These are phyloP conservation scores for Orius insidiosus DNA, from an alignment of 1,140 invertebrate genomes.

Conservation along the genomic window DNA sequence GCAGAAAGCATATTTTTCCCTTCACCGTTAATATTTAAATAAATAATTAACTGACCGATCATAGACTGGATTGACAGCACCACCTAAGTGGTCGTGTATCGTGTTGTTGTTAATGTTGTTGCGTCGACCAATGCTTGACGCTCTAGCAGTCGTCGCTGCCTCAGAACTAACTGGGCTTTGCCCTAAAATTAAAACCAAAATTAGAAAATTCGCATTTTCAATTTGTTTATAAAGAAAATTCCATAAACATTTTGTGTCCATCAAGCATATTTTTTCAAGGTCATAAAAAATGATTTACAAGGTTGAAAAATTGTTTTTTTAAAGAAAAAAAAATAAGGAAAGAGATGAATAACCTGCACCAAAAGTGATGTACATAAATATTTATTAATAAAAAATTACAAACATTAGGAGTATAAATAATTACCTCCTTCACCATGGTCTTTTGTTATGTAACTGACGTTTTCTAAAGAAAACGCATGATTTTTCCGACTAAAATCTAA, in stretches of 20 bases:
- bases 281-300: too few relatives aligned
- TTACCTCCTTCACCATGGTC: conserved; percentile 37
- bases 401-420: conserved; percentile 7
- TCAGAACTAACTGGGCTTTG: conserved; percentile 64
- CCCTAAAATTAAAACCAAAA: conserved; percentile 29
- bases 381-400: too few relatives aligned
- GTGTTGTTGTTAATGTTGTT: conserved; percentile 29
- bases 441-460: conserved; percentile 70
- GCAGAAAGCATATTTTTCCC: not conserved
- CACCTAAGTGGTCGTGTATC: conserved; percentile 24
- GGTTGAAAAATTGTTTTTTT: too few relatives aligned
- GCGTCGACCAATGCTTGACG: conserved; percentile 46
- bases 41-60: conserved; percentile 30
- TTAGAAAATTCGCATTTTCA: not conserved
- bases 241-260: too few relatives aligned
- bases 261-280: too few relatives aligned
- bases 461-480: conserved; percentile 69
- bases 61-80: conserved; percentile 31
- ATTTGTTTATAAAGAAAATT: too few relatives aligned
- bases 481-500: conserved; percentile 74
- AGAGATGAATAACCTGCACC: too few relatives aligned
- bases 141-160: conserved; percentile 58
- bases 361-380: too few relatives aligned
- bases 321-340: not conserved
- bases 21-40: too few relatives aligned